Percentiles rank a stretch among this genome's conserved stretches.
Conservation (phyloP, 2,113 vertebrate genomes). For the Hemichromis elongatus region DNA sequence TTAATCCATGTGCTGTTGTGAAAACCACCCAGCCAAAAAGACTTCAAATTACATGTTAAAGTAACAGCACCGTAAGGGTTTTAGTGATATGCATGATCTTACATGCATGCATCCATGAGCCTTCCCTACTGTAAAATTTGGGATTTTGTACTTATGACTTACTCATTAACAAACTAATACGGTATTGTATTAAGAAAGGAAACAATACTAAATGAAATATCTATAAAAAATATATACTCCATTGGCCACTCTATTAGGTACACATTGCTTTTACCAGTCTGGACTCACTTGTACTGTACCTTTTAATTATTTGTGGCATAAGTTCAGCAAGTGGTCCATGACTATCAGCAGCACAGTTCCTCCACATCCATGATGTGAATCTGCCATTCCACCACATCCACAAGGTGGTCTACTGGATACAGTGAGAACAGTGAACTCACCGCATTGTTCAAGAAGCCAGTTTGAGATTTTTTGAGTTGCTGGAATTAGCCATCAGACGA, state of each 20-base stretch:
- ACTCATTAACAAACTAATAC: background rate
- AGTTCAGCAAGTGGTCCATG: background rate
- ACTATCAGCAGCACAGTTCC: background rate
- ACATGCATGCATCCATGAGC: background rate
- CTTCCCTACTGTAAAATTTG: background rate
- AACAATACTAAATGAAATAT: background rate
- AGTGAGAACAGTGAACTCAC: background rate
- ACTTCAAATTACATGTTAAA: background rate
- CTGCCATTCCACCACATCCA: background rate
- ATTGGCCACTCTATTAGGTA: background rate
- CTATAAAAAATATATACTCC: background rate
- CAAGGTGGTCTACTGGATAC: background rate
- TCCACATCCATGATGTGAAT: background rate
- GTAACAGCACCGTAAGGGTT: background rate
- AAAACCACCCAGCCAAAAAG: background rate
- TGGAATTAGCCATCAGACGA: background rate
- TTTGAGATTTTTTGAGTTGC: background rate
- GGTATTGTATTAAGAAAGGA: background rate
- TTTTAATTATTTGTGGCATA: background rate
- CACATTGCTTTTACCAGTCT: background rate
- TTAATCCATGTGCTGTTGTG: slow-evolving; percentile 21
- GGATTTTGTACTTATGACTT: background rate
- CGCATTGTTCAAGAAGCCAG: background rate
- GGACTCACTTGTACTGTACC: background rate
- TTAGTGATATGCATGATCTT: background rate